Evolutionary conservation across 2,113 vertebrate genomes (phyloP).

Genomic region (Sardina pilchardus): DNA sequence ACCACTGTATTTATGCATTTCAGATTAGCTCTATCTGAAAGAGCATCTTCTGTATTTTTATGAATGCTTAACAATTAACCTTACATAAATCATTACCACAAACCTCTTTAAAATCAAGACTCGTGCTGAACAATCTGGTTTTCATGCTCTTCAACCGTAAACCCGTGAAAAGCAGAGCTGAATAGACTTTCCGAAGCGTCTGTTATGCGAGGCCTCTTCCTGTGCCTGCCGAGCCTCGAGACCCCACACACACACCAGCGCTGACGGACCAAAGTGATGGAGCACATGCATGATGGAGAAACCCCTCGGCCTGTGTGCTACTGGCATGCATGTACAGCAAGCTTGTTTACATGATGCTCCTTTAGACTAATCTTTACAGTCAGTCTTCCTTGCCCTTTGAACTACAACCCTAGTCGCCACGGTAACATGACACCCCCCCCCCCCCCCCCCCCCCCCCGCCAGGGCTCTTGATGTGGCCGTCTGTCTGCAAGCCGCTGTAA

Average conservation of each 20-base stretch:
- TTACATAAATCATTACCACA: not conserved
- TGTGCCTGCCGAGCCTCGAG: not conserved
- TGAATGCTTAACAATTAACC: not conserved
- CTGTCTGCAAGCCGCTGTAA: not conserved
- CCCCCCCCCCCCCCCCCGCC: not conserved
- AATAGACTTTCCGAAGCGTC: not conserved
- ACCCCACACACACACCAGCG: not conserved
- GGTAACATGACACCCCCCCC: not conserved
- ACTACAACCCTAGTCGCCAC: not conserved
- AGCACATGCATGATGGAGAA: not conserved
- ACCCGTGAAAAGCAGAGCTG: not conserved
- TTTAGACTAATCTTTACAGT: not conserved
- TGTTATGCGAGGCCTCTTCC: not conserved
- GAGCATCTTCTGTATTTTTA: not conserved
- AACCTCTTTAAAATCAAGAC: not conserved
- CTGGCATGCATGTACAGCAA: not conserved
- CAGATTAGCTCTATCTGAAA: not conserved
- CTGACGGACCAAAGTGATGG: not conserved
- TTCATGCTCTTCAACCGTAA: not conserved
- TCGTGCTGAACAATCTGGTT: not conserved
- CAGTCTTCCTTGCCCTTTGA: not conserved
- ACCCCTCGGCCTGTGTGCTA: not conserved
- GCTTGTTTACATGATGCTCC: not conserved
- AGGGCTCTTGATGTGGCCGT: not conserved
- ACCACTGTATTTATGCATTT: conserved; percentile 1